A percentile compares a stretch with the other conserved stretches of the same genome.
These are phyloP conservation scores for Sphaerophoria taeniata DNA, from an alignment of 2,888 invertebrate species.

Conservation along the genomic window DNA sequence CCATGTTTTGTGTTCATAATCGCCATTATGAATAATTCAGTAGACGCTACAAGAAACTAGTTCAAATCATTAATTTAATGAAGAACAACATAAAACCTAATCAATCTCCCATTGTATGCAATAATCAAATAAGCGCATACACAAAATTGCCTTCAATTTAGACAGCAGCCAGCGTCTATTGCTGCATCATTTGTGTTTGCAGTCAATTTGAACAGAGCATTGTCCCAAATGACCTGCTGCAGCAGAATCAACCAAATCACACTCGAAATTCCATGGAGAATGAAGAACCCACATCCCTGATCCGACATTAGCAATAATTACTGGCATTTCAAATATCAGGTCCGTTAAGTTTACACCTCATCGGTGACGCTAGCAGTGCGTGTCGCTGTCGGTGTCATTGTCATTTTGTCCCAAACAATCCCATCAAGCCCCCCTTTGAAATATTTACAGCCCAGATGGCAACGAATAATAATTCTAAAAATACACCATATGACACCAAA, in stretches of 20 bases:
- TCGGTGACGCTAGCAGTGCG: constrained; percentile 36
- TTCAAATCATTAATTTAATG: constrained; percentile 20
- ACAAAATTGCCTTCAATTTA: constrained; percentile 14
- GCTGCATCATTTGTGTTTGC: constrained; percentile 8
- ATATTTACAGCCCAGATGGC: neutral
- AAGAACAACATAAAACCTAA: constrained; percentile 15
- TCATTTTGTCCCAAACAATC: constrained; percentile 1
- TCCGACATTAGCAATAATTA: neutral
- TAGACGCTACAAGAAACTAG: neutral
- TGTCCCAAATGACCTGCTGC: constrained; percentile 48
- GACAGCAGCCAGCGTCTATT: neutral
- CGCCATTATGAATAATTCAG: neutral
- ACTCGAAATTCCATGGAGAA: neutral
- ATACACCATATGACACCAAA: constrained; percentile 46
- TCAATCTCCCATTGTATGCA: constrained; percentile 6
- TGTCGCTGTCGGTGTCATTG: constrained; percentile 10
- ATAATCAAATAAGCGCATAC: neutral
- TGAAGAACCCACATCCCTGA: constrained; percentile 26
- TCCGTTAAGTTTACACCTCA: constrained; percentile 61
- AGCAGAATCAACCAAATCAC: constrained; percentile 14
- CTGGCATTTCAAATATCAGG: constrained; percentile 27
- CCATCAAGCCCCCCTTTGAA: constrained; percentile 11
- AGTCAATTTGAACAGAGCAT: constrained; percentile 36
- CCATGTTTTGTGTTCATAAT: too few relatives aligned
- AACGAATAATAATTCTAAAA: constrained; percentile 40